Evolutionary conservation across 2,797 vertebrate species (phyloP), one percentile per base, ranked within the genome.

Genomic region (Hippoglossus hippoglossus): DNA sequence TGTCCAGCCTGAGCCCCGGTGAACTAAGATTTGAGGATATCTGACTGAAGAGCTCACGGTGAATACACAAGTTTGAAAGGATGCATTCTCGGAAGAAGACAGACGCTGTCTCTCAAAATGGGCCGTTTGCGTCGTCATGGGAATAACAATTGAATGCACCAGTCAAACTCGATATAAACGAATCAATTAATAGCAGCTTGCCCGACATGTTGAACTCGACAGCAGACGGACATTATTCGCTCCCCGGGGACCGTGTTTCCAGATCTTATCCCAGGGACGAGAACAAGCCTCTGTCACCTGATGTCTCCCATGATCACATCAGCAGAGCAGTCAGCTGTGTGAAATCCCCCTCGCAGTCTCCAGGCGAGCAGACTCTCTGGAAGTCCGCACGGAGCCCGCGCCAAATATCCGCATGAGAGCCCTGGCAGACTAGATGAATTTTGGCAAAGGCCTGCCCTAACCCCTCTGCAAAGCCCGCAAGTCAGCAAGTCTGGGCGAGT

Each of bases 271-370:
- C 53, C 52, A 26, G 73, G 73, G 68, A 71, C 72, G 47, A 47
- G 70, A 77, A 51, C 54, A 60, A 56, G 26, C 58, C 39, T 60
- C 72, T 72, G 72, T 76, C 71, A 87, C 71, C 80, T 84, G 64
- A 69, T 72, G 85, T 81, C 81, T 82, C 77, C 78, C 60, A 67
- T n/a, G 56, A 81, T 82, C 71, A 47, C n/a, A 81, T 87, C 79
- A 83, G 60, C 73, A 13, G 61, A 57, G 75, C 66, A 50, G 51
- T 65, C 73, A 85, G 63, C 73, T 75, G 70, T 79, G 79, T 80
- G 63, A 67, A 80, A 69, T 69, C 53, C 31, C 16, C 1, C 65
- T 24, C 10, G 10, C n/a, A 54, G 50, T 58, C 68, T 49, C 50
- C 44, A 63, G 66, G 49, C 52, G 10, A 47, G 67, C 54, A 62